Conservation (phyloP, 1,140 invertebrate species). For the Macrosteles quadrilineatus region DNA sequence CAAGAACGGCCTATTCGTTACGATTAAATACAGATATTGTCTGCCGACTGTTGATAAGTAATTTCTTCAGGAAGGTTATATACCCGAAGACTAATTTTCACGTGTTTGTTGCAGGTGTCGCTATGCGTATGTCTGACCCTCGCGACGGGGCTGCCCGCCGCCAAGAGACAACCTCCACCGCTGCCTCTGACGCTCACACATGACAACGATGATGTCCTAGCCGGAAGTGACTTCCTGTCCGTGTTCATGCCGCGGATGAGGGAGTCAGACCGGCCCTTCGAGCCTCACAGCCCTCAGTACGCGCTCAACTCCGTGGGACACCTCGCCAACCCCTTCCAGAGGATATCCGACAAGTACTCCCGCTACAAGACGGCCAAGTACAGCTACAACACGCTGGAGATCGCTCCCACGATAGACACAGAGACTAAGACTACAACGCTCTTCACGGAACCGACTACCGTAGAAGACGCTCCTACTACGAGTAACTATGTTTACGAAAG, state of each 20-base stretch:
- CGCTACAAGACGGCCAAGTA: conserved; percentile 43
- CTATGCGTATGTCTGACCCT: conserved; percentile 27
- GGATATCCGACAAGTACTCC: not conserved
- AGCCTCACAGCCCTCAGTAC: conserved; percentile 14
- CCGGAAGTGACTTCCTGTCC: conserved; percentile 59
- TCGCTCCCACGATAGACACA: conserved; percentile 46
- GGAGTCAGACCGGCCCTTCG: no score
- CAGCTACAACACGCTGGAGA: conserved; percentile 49
- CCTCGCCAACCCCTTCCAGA: not conserved
- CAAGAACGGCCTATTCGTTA: no score
- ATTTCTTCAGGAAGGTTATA: no score
- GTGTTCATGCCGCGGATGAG: conserved; percentile 53
- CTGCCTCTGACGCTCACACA: no score
- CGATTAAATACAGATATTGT: no score
- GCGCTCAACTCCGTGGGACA: conserved; percentile 4
- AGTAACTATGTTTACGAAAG: conserved; percentile 42
- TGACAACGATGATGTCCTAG: conserved; percentile 53
- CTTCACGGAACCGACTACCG: conserved; percentile 13
- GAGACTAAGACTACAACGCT: conserved; percentile 41
- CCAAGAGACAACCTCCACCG: conserved; percentile 13
- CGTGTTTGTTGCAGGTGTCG: conserved; percentile 24
- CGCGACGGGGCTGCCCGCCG: conserved; percentile 16
- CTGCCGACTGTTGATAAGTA: no score
- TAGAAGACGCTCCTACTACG: conserved; percentile 19
- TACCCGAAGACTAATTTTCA: no score